Evolutionary conservation across 2,797 vertebrate genomes (phyloP), one percentile per base, ranked within the genome.

Genomic region (Lepidocolaptes lacrymiger): DNA sequence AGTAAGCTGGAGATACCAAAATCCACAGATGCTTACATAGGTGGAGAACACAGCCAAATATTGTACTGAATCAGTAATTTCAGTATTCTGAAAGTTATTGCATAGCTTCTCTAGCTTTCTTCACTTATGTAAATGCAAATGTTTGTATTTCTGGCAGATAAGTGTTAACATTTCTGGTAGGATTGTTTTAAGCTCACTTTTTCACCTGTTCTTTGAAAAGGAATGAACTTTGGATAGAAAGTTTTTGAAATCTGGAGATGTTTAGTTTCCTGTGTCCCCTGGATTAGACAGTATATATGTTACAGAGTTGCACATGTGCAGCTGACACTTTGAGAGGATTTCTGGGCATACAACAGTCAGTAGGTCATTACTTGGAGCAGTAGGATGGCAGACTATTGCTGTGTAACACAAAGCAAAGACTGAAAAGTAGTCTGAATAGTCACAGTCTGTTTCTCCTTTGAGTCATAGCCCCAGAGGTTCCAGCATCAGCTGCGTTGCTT

Each of bases 371-470:
- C 66, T 90, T 81, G 86, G 73, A 95, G 46, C 66, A 41, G 46
- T 26, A 32, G 76, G 80, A 88, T 78, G 93, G 73, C 82, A 86
- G 54, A 30, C 27, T 59, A 39, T 58, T 86, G 64, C 79, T 81
- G 46, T 85, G n/a, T 81, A 86, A 86, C 46, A 39, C 51, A 91
- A 92, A 90, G 22, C 64, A 85, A 69, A 66, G 78, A 23, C 67
- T 85, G 72, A 85, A 61, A 92, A 89, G 79, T 77, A 84, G 58
- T 43, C 39, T 64, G 52, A 68, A 62, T 72, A 64, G 68, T 66
- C 73, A 72, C 26, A 92, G 37, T 69, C 26, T 82, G 28, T 62
- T 95, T 74, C 44, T 95, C 62, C 62, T 93, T 95, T 94, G 91
- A 94, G 90, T 87, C 84, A 41, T 79, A 91, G 46, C 32, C 76